Base-by-base conservation (phyloP, 1,140 invertebrate genomes). In the Apis mellifera region DNA sequence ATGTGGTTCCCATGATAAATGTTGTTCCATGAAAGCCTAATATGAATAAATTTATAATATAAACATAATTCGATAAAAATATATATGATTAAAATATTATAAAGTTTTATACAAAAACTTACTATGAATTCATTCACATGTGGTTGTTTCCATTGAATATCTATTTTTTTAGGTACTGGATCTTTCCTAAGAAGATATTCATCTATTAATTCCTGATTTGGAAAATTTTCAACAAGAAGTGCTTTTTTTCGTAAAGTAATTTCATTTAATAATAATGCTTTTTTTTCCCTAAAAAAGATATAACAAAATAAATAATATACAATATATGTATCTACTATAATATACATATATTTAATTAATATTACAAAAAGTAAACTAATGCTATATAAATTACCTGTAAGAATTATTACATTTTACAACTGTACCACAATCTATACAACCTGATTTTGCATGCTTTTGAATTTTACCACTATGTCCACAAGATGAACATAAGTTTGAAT, bases 1-100 rank as follows among this genome's bases (percentile, higher is more conserved):
- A 42, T 96, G 94, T 89, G 96, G 95, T n/a, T 96, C 95, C 97
- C 97, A 98, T 78, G 94, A 94, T 62, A 97, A 90, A 88, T 96
- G 95, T 75, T 93, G 94, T 0, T 93, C 94, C 91, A 97, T 95
- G 87, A 97, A 95, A 91, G 95, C 95, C 95, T 97, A 87, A 75
- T 95, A 94, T 84, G 83, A 83, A 85, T 85, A 76, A 64, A 75
- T 76, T 85, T 15, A 52, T 72, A 79, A 80, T 60, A 69, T 15
- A 52, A 23, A 21, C 13, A n/a, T n/a, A n/a, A n/a, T n/a, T n/a
- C n/a, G n/a, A 70, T 9, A 17, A 70, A 15, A 52, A 54, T 11
- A 59, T 77, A 15, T 19, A 32, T 70, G 32, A 32, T 32, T 42
- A 52, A 48, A 59, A 65, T 55, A 9, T 19, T 57, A 32, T 50